Evolutionary conservation across 2,113 vertebrate genomes (phyloP).

Genomic region (Malurus alboscapulatus): DNA sequence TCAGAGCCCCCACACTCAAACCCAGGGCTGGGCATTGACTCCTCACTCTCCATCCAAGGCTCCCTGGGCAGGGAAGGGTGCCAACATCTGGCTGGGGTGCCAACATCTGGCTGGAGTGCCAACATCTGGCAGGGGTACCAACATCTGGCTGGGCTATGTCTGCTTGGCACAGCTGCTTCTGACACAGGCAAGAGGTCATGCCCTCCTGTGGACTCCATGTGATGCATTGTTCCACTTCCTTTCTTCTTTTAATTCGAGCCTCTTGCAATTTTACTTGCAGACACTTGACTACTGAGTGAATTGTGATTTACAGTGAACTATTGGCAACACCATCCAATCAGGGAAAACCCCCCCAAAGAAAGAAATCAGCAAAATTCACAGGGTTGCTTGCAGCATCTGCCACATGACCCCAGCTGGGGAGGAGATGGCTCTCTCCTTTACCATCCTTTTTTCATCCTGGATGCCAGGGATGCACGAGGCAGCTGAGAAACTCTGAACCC

Average conservation of each 20-base stretch:
- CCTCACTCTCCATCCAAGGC: accelerated
- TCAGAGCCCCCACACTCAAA: neutral
- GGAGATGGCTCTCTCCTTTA: neutral
- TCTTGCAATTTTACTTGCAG: neutral
- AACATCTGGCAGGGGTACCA: neutral
- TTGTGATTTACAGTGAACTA: neutral
- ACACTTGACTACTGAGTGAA: neutral
- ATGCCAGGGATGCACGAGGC: neutral
- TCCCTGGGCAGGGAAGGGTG: neutral
- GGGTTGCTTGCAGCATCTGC: neutral
- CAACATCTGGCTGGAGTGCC: neutral
- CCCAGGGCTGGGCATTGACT: accelerated
- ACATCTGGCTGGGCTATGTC: neutral
- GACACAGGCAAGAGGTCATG: neutral
- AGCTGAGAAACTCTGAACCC: neutral
- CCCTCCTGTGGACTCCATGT: neutral
- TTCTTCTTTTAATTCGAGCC: neutral
- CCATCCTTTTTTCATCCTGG: neutral
- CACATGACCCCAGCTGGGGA: neutral
- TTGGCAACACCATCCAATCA: neutral
- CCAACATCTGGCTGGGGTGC: neutral
- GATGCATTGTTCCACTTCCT: neutral
- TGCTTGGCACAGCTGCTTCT: neutral
- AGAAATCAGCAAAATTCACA: neutral
- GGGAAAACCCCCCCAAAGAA: neutral